phyloP scores from a whole-genome alignment of 2,113 vertebrate species.

The Baryphthengus martii region DNA sequence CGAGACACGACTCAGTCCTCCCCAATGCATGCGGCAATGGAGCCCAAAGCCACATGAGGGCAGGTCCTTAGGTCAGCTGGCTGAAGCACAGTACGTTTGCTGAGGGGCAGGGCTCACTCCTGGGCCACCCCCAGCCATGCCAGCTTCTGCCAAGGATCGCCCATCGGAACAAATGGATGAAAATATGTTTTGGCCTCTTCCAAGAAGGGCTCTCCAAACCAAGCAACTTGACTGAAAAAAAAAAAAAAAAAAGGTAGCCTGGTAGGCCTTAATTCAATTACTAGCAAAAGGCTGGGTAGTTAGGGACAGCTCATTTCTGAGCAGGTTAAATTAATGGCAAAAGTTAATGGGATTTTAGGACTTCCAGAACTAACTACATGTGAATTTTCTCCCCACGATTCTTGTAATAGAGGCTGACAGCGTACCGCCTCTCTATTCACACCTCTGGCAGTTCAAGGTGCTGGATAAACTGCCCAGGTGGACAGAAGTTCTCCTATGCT shows the following conservation, averaged over 20 bases:
- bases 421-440: neutral
- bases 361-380: neutral
- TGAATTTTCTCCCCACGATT: neutral
- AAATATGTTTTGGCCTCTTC: neutral
- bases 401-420: neutral
- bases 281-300: neutral
- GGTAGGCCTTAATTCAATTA: neutral
- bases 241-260: neutral
- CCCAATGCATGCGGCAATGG: neutral
- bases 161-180: neutral
- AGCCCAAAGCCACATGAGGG: neutral
- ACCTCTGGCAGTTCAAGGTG: neutral
- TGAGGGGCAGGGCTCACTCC: neutral
- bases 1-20: neutral
- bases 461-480: neutral
- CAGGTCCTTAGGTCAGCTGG: neutral
- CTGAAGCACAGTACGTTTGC: neutral
- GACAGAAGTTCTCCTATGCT: neutral
- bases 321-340: neutral
- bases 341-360: neutral
- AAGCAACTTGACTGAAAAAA: neutral
- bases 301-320: neutral
- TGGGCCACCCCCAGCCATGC: fast-evolving
- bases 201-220: neutral
- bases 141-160: neutral